Evolutionary conservation across 2,113 vertebrate species (phyloP).

Genomic region (Cisticola juncidis): DNA sequence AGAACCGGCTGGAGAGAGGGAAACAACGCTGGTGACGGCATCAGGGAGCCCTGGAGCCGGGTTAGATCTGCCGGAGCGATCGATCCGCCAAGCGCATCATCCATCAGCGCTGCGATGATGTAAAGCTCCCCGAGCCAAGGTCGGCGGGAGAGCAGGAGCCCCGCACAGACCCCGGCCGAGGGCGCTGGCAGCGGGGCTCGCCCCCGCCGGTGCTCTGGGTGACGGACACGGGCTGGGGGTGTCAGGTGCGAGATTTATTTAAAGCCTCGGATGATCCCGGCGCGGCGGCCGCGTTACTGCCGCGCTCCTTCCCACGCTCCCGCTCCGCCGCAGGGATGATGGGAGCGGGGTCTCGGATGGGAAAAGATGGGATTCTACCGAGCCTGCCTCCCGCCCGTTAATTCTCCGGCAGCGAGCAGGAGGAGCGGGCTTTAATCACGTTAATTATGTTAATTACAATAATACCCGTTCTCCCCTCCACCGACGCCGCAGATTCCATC

Average conservation of each 20-base stretch:
- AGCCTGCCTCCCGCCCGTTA: not conserved
- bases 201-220: not conserved
- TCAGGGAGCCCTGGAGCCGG: not conserved
- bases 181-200: not conserved
- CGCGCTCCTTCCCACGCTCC: not conserved
- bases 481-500: not conserved
- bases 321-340: not conserved
- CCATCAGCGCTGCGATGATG: not conserved
- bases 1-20: not conserved
- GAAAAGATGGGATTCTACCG: rapidly evolving
- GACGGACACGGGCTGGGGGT: rapidly evolving
- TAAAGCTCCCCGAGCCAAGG: not conserved
- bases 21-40: not conserved
- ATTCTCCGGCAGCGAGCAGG: not conserved
- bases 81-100: not conserved
- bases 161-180: rapidly evolving
- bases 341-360: rapidly evolving
- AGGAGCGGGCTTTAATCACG: not conserved
- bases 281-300: rapidly evolving
- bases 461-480: not conserved
- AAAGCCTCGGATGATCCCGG: not conserved
- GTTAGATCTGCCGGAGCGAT: not conserved
- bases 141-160: not conserved
- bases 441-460: not conserved
- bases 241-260: not conserved